Conservation (phyloP, 1,140 invertebrate genomes). For the Charaxes varanes region DNA sequence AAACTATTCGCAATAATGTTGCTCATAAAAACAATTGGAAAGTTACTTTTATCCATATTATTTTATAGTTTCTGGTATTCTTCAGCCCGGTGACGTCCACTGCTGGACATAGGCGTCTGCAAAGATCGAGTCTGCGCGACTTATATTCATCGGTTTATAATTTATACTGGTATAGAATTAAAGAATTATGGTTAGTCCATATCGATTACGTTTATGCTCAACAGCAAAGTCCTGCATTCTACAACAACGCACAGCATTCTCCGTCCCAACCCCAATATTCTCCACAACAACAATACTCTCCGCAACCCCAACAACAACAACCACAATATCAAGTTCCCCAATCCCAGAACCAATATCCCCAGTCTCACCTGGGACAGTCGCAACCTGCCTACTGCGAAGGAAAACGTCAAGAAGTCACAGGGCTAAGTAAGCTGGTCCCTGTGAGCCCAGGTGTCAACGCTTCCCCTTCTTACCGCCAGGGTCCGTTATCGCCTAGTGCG, state of each 20-base stretch:
- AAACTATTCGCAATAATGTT: too few relatives aligned
- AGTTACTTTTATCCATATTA: too few relatives aligned
- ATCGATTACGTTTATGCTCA: slow-evolving; percentile 30
- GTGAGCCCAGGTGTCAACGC: slow-evolving; percentile 48
- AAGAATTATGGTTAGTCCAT: slow-evolving; percentile 9
- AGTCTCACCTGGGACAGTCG: slow-evolving; percentile 50
- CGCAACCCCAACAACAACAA: slow-evolving; percentile 47
- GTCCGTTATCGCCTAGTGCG: slow-evolving; percentile 50
- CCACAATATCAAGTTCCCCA: slow-evolving; percentile 44
- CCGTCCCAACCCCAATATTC: slow-evolving; percentile 55
- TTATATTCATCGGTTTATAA: too few relatives aligned
- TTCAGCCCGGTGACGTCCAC: too few relatives aligned
- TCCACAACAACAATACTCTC: slow-evolving; percentile 51
- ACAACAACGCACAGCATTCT: slow-evolving; percentile 70
- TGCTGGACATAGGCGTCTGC: too few relatives aligned
- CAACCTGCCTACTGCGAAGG: slow-evolving; percentile 57
- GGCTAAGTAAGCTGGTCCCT: slow-evolving; percentile 64
- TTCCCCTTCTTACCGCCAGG: slow-evolving; percentile 48
- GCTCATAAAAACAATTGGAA: too few relatives aligned
- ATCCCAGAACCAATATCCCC: slow-evolving; percentile 39
- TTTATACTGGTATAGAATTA: too few relatives aligned
- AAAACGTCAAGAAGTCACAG: slow-evolving; percentile 42
- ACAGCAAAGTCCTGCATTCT: slow-evolving; percentile 60
- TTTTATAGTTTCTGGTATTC: too few relatives aligned
- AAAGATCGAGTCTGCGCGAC: too few relatives aligned